Percentiles rank a stretch among this genome's conserved stretches.
These are phyloP conservation scores for Dynastes tityus DNA, from an alignment of 2,888 invertebrate genomes.

Conservation along the genomic window DNA sequence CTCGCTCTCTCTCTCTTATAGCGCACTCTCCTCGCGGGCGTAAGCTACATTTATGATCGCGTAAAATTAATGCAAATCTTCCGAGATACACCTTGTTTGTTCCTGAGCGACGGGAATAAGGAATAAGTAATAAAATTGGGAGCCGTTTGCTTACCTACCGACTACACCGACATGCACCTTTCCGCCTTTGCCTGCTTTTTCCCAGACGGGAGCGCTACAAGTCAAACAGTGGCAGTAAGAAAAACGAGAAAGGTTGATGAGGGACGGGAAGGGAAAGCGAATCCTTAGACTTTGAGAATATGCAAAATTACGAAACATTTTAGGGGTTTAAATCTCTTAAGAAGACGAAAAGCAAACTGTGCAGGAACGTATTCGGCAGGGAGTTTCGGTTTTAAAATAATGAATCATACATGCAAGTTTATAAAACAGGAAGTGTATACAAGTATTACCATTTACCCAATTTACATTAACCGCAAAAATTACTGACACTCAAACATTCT, in stretches of 20 bases:
- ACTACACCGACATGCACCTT: constrained; percentile 24
- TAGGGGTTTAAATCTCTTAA: constrained; percentile 47
- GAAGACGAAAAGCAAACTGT: constrained; percentile 23
- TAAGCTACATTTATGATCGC: constrained; percentile 67
- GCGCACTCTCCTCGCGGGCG: constrained; percentile 9
- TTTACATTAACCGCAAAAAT: no score
- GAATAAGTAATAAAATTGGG: constrained; percentile 64
- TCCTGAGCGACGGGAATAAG: constrained; percentile 57
- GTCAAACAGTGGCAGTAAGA: constrained; percentile 54
- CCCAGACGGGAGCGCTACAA: constrained; percentile 44
- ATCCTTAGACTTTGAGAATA: constrained; percentile 60
- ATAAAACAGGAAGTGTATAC: no score
- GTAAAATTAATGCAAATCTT: constrained; percentile 71
- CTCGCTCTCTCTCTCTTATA: neutral
- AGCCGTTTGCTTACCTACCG: constrained; percentile 65
- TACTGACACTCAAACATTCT: no score
- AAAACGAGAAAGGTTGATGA: constrained; percentile 32
- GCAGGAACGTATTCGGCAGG: constrained; percentile 21
- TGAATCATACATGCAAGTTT: no score
- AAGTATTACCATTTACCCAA: no score
- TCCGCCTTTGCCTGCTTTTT: constrained; percentile 9
- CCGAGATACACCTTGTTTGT: constrained; percentile 69
- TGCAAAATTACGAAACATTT: constrained; percentile 64
- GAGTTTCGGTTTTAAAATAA: neutral
- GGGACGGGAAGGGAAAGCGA: constrained; percentile 9